A percentile compares a stretch with the other conserved stretches of the same genome.
phyloP scores from a whole-genome alignment of 2,888 invertebrate species.

The Sialis fuliginosa region DNA sequence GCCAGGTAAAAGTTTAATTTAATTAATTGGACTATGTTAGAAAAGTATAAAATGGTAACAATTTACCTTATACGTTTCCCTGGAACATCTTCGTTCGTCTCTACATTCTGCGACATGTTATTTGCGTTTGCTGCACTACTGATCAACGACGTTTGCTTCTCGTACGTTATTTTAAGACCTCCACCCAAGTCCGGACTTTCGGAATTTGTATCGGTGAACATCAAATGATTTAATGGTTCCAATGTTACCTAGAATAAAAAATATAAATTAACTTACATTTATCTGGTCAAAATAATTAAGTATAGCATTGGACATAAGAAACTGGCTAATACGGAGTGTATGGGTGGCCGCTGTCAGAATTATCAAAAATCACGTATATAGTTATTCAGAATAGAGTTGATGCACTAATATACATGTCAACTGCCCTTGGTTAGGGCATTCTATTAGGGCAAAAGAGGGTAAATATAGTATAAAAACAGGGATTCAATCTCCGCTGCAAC shows the following conservation, averaged over 20 bases:
- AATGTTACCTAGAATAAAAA: neutral
- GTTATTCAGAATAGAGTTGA: too few relatives aligned
- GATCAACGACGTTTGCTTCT: conserved; percentile 28
- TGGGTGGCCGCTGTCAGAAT: too few relatives aligned
- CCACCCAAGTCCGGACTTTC: conserved; percentile 24
- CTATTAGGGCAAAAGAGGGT: too few relatives aligned
- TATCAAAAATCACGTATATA: too few relatives aligned
- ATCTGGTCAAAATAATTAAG: too few relatives aligned
- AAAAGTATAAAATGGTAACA: conserved; percentile 5
- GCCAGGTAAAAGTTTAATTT: neutral
- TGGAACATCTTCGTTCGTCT: conserved; percentile 28
- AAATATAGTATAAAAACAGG: too few relatives aligned
- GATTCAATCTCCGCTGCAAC: too few relatives aligned
- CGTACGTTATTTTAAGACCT: conserved; percentile 33
- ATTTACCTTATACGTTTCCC: conserved; percentile 37
- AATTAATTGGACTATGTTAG: neutral
- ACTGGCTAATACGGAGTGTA: too few relatives aligned
- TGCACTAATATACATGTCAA: too few relatives aligned
- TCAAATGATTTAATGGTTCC: conserved; percentile 10
- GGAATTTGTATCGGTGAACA: conserved; percentile 13
- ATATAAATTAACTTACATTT: neutral
- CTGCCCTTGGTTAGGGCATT: too few relatives aligned
- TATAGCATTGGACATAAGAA: too few relatives aligned
- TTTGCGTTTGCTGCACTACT: conserved; percentile 13
- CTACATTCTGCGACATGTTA: conserved; percentile 25